Base-by-base conservation (phyloP, 2,888 invertebrate species). In the Leptothorax acervorum region DNA sequence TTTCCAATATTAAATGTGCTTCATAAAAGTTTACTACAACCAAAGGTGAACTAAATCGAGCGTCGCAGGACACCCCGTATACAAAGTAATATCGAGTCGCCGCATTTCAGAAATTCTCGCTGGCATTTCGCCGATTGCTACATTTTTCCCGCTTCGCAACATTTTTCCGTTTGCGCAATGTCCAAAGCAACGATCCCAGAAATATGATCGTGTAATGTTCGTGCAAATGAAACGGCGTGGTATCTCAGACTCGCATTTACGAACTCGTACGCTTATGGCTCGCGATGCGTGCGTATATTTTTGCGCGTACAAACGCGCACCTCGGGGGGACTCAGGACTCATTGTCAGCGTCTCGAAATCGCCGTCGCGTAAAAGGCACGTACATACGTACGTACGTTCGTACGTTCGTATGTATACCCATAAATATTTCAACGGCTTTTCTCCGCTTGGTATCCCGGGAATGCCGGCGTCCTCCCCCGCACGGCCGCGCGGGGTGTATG, bases 401-500 rank as follows among this genome's bases (percentile, higher is more conserved):
- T 23, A 23, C 5, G 1, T 35, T 2, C 31, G 4, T 51, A 42
- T 11, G 39, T 42, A 57, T 18, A 57, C 45, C 60, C 48, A 60
- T 73, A 73, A 81, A 73, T 81, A 81, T 60, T 73, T 81, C 35
- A 60, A 45, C 18, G 45, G 39, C 60, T 73, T 60, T 79, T 18
- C 57, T 48, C 12, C 35, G 18, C 35, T 57, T 45, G 31, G 57
- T 35, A 60, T 60, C 35, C 74, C 48, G 39, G 74, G 79, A 81
- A 81, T 73, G 60, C 9, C 31, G 60, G 39, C 35, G 48, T 48
- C 48, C 76, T 70, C 75, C 8, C 53, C 23, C 12, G 23, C 15
- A 66, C 51, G n/a, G 70, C 23, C 53, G 35, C 15, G 12, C 23
- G 23, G 31, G 31, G 31, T 23, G 15, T 57, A 60, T 28, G 74